Conservation (phyloP, 2,113 vertebrate genomes). For the Aptenodytes forsteri region DNA sequence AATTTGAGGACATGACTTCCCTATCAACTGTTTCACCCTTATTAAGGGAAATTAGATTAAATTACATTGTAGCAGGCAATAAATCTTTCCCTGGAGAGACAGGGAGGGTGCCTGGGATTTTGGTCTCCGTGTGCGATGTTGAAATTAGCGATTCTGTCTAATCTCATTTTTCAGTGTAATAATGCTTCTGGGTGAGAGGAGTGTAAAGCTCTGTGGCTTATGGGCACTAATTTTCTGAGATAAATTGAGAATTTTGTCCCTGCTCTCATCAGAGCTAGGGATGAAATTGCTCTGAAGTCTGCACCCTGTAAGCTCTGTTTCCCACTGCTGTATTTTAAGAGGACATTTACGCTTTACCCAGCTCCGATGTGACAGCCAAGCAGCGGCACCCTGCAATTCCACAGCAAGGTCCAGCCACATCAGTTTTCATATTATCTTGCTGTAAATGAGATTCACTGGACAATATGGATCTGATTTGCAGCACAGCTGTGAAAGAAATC, state of each 20-base stretch:
- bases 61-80: neutral
- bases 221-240: neutral
- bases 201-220: neutral
- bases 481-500: constrained; percentile 15
- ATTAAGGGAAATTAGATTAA: neutral
- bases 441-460: constrained; percentile 15
- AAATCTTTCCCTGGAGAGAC: neutral
- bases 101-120: neutral
- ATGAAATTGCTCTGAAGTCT: neutral
- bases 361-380: neutral
- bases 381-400: neutral
- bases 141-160: neutral
- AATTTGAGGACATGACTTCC: neutral
- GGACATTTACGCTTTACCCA: neutral
- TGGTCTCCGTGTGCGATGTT: neutral
- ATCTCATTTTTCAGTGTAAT: neutral
- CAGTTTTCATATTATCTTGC: neutral
- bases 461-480: neutral
- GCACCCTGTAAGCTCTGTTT: neutral
- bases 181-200: neutral
- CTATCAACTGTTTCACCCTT: neutral
- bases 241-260: neutral
- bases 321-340: neutral
- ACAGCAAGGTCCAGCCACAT: neutral
- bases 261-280: neutral